A percentile compares a stretch with the other conserved stretches of the same genome.
Conservation (phyloP, 2,888 invertebrate species). For the Agrypnus murinus region DNA sequence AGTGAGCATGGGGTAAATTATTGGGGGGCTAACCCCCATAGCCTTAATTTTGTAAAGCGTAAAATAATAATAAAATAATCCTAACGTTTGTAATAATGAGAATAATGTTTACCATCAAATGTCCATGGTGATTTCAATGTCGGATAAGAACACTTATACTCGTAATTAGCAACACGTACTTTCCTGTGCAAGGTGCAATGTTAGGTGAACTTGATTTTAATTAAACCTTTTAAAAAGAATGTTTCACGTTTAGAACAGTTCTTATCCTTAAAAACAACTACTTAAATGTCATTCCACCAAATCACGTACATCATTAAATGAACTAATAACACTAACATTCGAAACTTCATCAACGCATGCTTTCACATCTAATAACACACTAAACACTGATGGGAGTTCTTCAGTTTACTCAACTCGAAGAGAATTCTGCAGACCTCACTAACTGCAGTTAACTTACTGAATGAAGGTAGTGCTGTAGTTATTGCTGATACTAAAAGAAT, state of each 20-base stretch:
- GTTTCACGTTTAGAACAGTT: too few species aligned
- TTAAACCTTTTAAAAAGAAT: too few species aligned
- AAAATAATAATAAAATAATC: too few species aligned
- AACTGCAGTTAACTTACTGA: constrained; percentile 9
- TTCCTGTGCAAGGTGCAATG: too few species aligned
- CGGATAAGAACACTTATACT: not conserved
- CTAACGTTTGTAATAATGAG: too few species aligned
- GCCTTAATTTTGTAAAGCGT: too few species aligned
- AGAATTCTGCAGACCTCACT: constrained; percentile 12
- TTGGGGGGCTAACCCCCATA: too few species aligned
- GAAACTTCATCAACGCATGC: constrained; percentile 25
- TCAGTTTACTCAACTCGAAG: constrained; percentile 18
- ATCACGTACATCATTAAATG: constrained; percentile 4
- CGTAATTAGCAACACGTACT: too few species aligned
- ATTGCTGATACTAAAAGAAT: not conserved
- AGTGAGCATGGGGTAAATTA: too few species aligned
- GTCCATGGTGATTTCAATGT: constrained; percentile 14
- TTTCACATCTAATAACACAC: constrained; percentile 30
- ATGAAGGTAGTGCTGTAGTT: not conserved
- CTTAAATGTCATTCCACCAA: not conserved
- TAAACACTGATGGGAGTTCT: constrained; percentile 28
- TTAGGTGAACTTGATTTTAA: too few species aligned
- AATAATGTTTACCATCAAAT: constrained; percentile 1
- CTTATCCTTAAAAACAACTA: not conserved
- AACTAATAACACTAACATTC: constrained; percentile 2